phyloP scores from a whole-genome alignment of 2,797 vertebrate genomes.

The Carcharodon carcharias region DNA sequence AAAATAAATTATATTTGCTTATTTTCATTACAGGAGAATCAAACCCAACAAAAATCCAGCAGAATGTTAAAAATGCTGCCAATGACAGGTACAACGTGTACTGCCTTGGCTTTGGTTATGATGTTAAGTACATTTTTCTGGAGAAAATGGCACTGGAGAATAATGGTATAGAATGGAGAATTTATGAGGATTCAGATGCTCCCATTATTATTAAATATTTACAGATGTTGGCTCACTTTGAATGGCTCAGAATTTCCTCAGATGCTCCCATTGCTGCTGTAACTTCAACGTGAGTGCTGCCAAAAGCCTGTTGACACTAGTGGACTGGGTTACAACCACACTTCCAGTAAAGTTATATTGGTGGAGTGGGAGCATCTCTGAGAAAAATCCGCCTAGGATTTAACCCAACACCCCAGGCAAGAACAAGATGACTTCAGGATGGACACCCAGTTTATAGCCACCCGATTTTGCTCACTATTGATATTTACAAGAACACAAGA shows the following conservation, averaged over 20 bases:
- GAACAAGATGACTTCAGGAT: too few relatives aligned
- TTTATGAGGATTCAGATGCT: slow-evolving; percentile 81
- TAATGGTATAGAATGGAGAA: slow-evolving; percentile 69
- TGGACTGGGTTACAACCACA: neutral
- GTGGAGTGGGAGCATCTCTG: neutral
- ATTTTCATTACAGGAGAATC: slow-evolving; percentile 57
- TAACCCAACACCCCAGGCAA: too few relatives aligned
- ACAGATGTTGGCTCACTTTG: neutral
- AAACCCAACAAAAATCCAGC: slow-evolving; percentile 57
- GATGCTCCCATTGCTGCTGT: neutral
- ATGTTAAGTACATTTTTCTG: slow-evolving; percentile 80
- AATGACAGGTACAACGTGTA: slow-evolving; percentile 66
- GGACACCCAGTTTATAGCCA: too few relatives aligned
- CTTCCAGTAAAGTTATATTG: neutral
- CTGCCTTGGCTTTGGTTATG: slow-evolving; percentile 83
- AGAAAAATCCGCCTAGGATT: neutral
- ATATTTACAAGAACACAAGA: neutral
- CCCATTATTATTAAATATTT: slow-evolving; percentile 44
- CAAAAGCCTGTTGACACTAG: neutral
- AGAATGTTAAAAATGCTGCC: slow-evolving; percentile 62
- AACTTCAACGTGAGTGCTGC: neutral
- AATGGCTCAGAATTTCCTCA: neutral
- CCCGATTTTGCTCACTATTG: too few relatives aligned
- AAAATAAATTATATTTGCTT: neutral
- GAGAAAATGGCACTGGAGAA: slow-evolving; percentile 80